phyloP scores from a whole-genome alignment of 37 sponge, comb jelly and placozoan genomes.

The Spongilla lacustris region DNA sequence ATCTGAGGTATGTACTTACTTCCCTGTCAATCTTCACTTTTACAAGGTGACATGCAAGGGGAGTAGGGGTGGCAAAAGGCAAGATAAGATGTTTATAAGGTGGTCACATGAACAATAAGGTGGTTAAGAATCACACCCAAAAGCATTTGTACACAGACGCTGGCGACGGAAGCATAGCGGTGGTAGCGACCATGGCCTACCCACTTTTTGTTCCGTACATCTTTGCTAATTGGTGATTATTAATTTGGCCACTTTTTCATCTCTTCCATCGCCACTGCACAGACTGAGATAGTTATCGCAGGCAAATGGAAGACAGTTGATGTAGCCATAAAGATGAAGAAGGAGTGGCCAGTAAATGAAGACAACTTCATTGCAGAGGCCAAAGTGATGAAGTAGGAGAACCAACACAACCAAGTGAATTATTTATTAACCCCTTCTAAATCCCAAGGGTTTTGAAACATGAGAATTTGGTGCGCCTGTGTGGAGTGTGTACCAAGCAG shows the following conservation, averaged over 20 bases:
- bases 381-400: constrained; percentile 89
- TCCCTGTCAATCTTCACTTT: no score
- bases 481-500: constrained; percentile 80
- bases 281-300: constrained; percentile 86
- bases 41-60: no score
- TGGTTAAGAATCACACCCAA: no score
- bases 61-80: no score
- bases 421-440: not conserved
- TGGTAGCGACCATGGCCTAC: no score
- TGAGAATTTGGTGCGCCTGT: constrained; percentile 84
- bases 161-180: no score
- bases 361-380: constrained; percentile 95
- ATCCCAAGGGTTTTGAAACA: constrained; percentile 69
- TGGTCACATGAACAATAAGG: no score
- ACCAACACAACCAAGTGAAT: not conserved
- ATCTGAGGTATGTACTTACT: constrained; percentile 91
- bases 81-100: no score
- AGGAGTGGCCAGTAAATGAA: constrained; percentile 89
- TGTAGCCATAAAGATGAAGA: constrained; percentile 97
- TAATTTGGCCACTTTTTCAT: no score
- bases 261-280: not conserved
- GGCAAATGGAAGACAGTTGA: constrained; percentile 81
- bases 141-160: no score
- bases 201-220: no score
- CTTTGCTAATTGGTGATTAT: no score